These are phyloP conservation scores for Melitaea athalia DNA, from an alignment of 2,888 invertebrate species.

Conservation along the genomic window DNA sequence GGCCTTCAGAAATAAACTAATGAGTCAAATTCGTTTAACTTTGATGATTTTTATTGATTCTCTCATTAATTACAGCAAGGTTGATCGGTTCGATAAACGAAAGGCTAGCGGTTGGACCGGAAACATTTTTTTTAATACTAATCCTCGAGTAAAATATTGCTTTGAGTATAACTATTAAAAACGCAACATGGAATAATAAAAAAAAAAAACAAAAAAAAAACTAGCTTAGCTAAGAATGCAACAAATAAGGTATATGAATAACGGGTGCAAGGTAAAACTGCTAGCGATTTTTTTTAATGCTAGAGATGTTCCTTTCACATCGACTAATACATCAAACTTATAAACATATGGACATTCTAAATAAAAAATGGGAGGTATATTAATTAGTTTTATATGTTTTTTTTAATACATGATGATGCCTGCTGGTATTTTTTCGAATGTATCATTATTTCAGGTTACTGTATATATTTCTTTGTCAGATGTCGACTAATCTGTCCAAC, in stretches of 20 bases:
- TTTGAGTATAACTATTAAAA: conserved; percentile 61
- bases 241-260: conserved; percentile 45
- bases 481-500: too few relatives aligned
- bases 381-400: too few relatives aligned
- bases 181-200: conserved; percentile 58
- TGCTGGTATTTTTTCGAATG: too few relatives aligned
- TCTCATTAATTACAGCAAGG: conserved; percentile 49
- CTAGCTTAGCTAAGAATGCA: conserved; percentile 46
- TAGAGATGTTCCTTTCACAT: neutral
- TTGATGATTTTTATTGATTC: conserved; percentile 49
- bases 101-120: conserved; percentile 59
- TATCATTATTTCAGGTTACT: too few relatives aligned
- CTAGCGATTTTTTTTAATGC: neutral
- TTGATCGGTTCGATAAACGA: conserved; percentile 35
- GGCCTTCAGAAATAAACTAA: conserved; percentile 28
- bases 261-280: neutral
- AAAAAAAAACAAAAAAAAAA: conserved; percentile 40
- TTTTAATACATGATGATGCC: too few relatives aligned
- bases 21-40: conserved; percentile 41
- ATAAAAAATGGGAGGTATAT: too few relatives aligned
- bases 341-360: too few relatives aligned
- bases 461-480: too few relatives aligned
- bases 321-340: neutral
- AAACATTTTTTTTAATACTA: conserved; percentile 52
- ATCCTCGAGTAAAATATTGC: conserved; percentile 55